Conservation (phyloP, 2,113 vertebrate species). For the Ptyas mucosa region DNA sequence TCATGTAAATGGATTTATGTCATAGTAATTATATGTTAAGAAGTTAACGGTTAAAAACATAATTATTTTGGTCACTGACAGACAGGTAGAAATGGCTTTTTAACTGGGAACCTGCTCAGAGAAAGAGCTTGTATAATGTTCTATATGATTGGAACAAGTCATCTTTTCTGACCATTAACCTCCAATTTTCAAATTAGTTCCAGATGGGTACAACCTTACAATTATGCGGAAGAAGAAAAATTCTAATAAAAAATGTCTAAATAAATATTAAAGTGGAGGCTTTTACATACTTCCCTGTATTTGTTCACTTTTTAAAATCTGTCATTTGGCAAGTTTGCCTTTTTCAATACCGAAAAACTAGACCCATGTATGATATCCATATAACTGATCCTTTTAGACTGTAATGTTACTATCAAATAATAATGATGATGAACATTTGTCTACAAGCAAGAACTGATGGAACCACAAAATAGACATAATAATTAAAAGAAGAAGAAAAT, state of each 20-base stretch:
- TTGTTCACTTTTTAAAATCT: background rate
- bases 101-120: slow-evolving; percentile 23
- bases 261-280: slow-evolving; percentile 26
- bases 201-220: slow-evolving; percentile 31
- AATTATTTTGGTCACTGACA: slow-evolving; percentile 23
- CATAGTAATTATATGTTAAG: slow-evolving; percentile 35
- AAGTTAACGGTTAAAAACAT: slow-evolving; percentile 36
- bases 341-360: background rate
- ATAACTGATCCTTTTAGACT: background rate
- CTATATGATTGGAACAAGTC: slow-evolving; percentile 49
- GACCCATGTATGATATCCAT: background rate
- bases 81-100: slow-evolving; percentile 47
- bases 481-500: background rate
- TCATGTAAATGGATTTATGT: slow-evolving; percentile 8
- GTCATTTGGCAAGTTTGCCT: background rate
- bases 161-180: slow-evolving; percentile 54
- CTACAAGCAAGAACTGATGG: background rate
- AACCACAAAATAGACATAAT: background rate
- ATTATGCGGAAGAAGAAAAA: slow-evolving; percentile 23
- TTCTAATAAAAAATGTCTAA: slow-evolving; percentile 12
- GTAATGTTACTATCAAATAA: fast-evolving
- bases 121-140: slow-evolving; percentile 41
- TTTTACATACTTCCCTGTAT: background rate
- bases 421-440: background rate
- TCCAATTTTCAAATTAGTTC: slow-evolving; percentile 52